Percentiles rank a stretch among this genome's conserved stretches.
Evolutionary conservation across 2,888 invertebrate species (phyloP).

Genomic region (Crepidodera aurea): DNA sequence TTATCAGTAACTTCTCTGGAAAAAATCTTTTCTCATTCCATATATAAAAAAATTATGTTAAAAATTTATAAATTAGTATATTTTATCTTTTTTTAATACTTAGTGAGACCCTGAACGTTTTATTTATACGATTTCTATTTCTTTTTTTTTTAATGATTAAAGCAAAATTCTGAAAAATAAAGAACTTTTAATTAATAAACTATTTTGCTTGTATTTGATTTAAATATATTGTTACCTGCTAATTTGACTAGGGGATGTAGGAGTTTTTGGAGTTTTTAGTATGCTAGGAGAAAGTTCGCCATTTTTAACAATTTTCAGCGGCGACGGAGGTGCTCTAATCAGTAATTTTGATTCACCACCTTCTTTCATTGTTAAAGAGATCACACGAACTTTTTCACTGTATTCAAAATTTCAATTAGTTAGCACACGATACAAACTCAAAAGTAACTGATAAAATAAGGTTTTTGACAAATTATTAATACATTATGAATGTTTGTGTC

Average conservation of each 20-base stretch:
- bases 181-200: no score
- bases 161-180: no score
- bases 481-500: slow-evolving; percentile 33
- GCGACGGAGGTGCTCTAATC: slow-evolving; percentile 28
- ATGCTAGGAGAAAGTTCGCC: slow-evolving; percentile 35
- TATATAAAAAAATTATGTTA: no score
- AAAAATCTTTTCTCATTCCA: no score
- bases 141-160: no score
- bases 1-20: no score
- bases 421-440: slow-evolving; percentile 25
- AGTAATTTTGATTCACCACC: slow-evolving; percentile 36
- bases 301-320: slow-evolving; percentile 15
- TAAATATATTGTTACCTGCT: slow-evolving; percentile 44
- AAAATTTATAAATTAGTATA: no score
- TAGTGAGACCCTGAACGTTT: no score
- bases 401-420: slow-evolving; percentile 13
- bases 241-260: slow-evolving; percentile 34
- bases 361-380: slow-evolving; percentile 24
- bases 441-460: slow-evolving; percentile 12
- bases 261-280: slow-evolving; percentile 34
- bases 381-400: slow-evolving; percentile 2
- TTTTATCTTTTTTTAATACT: no score
- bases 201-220: no score
- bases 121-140: no score
- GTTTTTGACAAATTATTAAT: slow-evolving; percentile 37